phyloP scores from a whole-genome alignment of 2,797 vertebrate species.

The Helicolenus hilgendorfi region DNA sequence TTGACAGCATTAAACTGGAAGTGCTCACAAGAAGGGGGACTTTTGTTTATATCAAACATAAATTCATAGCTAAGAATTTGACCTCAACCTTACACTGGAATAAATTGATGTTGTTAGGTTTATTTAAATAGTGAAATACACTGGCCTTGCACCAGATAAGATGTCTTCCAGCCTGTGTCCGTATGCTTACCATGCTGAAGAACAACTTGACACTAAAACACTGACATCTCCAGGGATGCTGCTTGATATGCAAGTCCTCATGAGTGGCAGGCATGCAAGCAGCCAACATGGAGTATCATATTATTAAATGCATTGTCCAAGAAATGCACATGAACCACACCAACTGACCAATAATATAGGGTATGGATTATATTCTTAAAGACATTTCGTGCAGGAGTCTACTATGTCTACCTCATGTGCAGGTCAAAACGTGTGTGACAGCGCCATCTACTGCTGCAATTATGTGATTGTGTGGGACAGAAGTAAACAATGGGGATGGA shows the following conservation, averaged over 20 bases:
- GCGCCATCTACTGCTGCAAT: slow-evolving; percentile 65
- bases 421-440: slow-evolving; percentile 24
- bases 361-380: background rate
- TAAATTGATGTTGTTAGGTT: background rate
- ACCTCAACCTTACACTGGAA: background rate
- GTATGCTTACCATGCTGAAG: background rate
- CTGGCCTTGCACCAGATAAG: background rate
- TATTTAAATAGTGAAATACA: slow-evolving; percentile 6
- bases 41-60: slow-evolving; percentile 37
- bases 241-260: background rate
- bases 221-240: background rate
- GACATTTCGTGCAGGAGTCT: background rate
- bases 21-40: background rate
- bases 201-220: background rate
- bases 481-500: background rate
- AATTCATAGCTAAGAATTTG: background rate
- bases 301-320: background rate
- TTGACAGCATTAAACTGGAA: slow-evolving; percentile 33
- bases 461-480: background rate
- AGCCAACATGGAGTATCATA: background rate
- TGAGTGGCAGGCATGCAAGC: background rate
- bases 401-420: background rate
- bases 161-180: background rate
- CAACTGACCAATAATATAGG: slow-evolving; percentile 1
- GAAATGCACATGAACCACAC: background rate